phyloP scores from a whole-genome alignment of 2,113 vertebrate genomes.

The Craseonycteris thonglongyai region DNA sequence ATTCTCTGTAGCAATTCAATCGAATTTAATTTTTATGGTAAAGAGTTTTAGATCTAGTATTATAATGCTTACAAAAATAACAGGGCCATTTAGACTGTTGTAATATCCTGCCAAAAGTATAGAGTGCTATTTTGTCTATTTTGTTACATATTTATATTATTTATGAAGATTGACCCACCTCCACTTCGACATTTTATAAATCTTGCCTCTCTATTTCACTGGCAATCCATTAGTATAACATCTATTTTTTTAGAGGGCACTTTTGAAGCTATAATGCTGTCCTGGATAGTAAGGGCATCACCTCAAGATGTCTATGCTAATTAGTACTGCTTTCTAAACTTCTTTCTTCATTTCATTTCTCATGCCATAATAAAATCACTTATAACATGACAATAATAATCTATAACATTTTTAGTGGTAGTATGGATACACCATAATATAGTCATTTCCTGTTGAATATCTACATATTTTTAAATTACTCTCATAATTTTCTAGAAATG shows the following conservation, averaged over 20 bases:
- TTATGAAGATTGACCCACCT: not conserved
- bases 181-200: not conserved
- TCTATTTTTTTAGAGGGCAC: not conserved
- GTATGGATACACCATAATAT: not conserved
- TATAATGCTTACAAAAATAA: not conserved
- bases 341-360: not conserved
- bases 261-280: not conserved
- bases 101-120: not conserved
- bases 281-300: not conserved
- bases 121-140: not conserved
- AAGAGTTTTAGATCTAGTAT: not conserved
- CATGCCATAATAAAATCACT: not conserved
- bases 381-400: not conserved
- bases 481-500: not conserved
- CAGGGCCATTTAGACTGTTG: not conserved
- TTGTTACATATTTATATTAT: not conserved
- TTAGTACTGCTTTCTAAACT: not conserved
- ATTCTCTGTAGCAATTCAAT: not conserved
- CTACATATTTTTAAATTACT: conserved; percentile 6
- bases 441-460: not conserved
- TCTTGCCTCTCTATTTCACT: not conserved
- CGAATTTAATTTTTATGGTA: conserved; percentile 26
- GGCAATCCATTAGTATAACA: not conserved
- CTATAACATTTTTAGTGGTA: not conserved
- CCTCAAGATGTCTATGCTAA: not conserved